Evolutionary conservation across 1,140 invertebrate species (phyloP).

Genomic region (Trachymyrmex cornetzi): DNA sequence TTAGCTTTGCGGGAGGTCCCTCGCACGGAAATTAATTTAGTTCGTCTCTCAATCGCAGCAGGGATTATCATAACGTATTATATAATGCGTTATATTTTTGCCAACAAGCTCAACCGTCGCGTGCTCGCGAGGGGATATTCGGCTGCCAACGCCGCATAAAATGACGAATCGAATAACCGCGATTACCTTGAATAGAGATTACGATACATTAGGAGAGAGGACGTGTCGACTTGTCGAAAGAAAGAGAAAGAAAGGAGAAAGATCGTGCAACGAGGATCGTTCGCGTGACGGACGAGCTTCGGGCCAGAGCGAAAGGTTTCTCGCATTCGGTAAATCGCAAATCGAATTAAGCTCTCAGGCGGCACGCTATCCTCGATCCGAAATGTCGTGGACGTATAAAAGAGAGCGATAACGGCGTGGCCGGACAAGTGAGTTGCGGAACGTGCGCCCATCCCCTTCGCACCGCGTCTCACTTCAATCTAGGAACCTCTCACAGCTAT

Average conservation of each 20-base stretch:
- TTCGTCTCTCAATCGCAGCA: not conserved
- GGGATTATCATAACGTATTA: not conserved
- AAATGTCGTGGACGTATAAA: constrained; percentile 83
- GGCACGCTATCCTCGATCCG: constrained; percentile 83
- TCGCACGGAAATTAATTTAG: constrained; percentile 42
- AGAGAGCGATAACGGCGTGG: constrained; percentile 76
- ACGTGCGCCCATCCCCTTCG: constrained; percentile 77
- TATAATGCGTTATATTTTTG: constrained; percentile 11
- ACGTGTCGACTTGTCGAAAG: not conserved
- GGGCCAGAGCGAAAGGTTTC: constrained; percentile 84
- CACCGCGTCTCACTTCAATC: constrained; percentile 85
- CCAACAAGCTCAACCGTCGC: not conserved
- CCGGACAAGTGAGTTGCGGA: constrained; percentile 84
- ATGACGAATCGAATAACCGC: constrained; percentile 14
- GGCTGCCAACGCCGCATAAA: not conserved
- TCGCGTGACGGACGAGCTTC: constrained; percentile 82
- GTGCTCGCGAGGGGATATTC: not conserved
- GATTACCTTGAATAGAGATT: constrained; percentile 51
- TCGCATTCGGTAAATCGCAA: constrained; percentile 80
- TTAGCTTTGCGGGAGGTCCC: constrained; percentile 23
- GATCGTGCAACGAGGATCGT: constrained; percentile 49
- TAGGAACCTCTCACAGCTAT: constrained; percentile 32
- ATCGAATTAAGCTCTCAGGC: constrained; percentile 86
- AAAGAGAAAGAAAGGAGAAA: not conserved
- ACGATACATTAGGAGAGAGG: constrained; percentile 1